phyloP scores from a whole-genome alignment of 2,888 invertebrate genomes.

The Leptinotarsa juncta region DNA sequence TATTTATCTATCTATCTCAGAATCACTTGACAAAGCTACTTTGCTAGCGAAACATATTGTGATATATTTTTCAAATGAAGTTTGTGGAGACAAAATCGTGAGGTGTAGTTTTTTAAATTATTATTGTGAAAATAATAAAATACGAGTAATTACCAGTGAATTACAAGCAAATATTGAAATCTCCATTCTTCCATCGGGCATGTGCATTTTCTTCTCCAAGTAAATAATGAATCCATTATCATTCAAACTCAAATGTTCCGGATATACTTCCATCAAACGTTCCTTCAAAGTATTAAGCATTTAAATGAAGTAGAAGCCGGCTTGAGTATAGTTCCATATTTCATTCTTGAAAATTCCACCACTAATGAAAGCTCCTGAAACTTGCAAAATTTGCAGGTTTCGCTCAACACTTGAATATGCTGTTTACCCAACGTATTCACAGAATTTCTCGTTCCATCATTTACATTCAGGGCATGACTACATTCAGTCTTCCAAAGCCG shows the following conservation, averaged over 20 bases:
- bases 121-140: too few relatives aligned
- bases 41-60: too few relatives aligned
- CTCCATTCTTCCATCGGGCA: too few relatives aligned
- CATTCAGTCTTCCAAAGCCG: conserved; percentile 30
- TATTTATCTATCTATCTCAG: too few relatives aligned
- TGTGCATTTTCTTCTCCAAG: too few relatives aligned
- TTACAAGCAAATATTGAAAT: too few relatives aligned
- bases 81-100: too few relatives aligned
- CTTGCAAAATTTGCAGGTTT: conserved; percentile 19
- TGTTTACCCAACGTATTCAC: conserved; percentile 22
- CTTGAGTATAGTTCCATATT: neutral
- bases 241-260: neutral
- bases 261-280: neutral
- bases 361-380: conserved; percentile 5
- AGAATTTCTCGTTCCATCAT: conserved; percentile 16
- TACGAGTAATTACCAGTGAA: too few relatives aligned
- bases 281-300: neutral
- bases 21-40: too few relatives aligned
- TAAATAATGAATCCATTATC: neutral
- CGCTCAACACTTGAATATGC: conserved; percentile 12
- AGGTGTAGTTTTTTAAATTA: too few relatives aligned
- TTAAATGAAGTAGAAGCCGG: neutral
- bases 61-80: too few relatives aligned
- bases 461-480: conserved; percentile 28
- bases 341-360: neutral